Evolutionary conservation across 35 echinoderm and acorn worm species (phyloP).

Genomic region (Heliocidaris tuberculata): DNA sequence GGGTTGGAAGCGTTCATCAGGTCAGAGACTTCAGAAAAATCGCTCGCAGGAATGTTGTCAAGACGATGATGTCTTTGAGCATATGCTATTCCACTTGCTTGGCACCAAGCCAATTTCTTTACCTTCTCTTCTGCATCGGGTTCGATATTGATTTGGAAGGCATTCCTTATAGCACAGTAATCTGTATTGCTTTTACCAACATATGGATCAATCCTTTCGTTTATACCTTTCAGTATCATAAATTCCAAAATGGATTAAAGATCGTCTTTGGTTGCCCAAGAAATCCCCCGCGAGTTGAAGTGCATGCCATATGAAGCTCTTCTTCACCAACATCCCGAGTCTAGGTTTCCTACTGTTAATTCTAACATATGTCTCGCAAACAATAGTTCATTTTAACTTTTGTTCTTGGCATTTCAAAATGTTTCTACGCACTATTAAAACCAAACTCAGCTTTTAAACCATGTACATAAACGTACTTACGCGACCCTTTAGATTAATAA

Average conservation of each 20-base stretch:
- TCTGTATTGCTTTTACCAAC: slow-evolving; percentile 51
- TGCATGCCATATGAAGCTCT: background rate
- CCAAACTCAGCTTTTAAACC: too few species aligned
- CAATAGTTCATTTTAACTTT: too few species aligned
- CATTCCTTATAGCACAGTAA: slow-evolving; percentile 13
- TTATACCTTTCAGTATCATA: slow-evolving; percentile 54
- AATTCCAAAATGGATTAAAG: slow-evolving; percentile 28
- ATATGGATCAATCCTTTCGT: slow-evolving; percentile 63
- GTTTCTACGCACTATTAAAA: too few species aligned
- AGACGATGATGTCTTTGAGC: slow-evolving; percentile 37
- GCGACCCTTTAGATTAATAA: too few species aligned
- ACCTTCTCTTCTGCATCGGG: slow-evolving; percentile 43
- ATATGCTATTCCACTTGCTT: slow-evolving; percentile 44
- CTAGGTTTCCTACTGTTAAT: too few species aligned
- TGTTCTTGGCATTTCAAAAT: too few species aligned
- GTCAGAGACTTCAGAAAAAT: background rate
- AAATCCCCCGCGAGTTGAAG: background rate
- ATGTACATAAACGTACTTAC: too few species aligned
- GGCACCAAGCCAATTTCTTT: slow-evolving; percentile 55
- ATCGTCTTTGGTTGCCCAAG: slow-evolving; percentile 4
- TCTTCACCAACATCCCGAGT: background rate
- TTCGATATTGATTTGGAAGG: slow-evolving; percentile 19
- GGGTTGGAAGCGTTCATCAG: background rate
- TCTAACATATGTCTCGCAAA: too few species aligned
- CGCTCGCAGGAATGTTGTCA: slow-evolving; percentile 56